Base-by-base conservation (phyloP, 2,113 vertebrate species). In the Riparia riparia region DNA sequence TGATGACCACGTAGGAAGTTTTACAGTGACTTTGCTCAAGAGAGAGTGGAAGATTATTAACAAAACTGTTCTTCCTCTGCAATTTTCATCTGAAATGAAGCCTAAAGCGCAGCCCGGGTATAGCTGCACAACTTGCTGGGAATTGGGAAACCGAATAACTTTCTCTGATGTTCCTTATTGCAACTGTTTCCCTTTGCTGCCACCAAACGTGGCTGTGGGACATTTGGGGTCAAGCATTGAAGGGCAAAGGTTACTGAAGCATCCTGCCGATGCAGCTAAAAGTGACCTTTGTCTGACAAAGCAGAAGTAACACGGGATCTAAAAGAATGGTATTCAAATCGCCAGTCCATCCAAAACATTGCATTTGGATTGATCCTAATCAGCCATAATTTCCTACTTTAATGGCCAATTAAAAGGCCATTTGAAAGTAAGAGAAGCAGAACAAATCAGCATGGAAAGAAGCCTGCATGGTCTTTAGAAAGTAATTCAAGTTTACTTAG, bases 401-500 rank as follows among this genome's bases (percentile, higher is more conserved):
- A 97, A 97, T 97, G 96, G 95, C 89, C 97, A 97, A 95, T 97
- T 97, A 97, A 97, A 96, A 97, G 79, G 34, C 79, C 69, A 47
- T 96, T 95, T 97, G 97, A 97, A 97, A 97, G 94, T 49, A 97
- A 97, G 90, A 97, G 96, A 95, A 97, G 96, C 96, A 97, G 96
- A 97, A 96, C 47, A 70, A 97, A 96, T 94, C 66, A 94, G 82
- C 95, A 72, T 60, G 26, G 89, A 90, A 91, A 71, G 41, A 86
- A 86, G 32, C 49, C 60, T 58, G 37, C 72, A 77, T 68, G 68
- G 50, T 51, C 31, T 97, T 96, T 79, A 84, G 68, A 91, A 76
- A 57, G 37, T 95, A 76, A 95, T 96, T 95, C 63, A 86, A 91
- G 88, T 95, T 93, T 95, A 80, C 39, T 91, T 79, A 89, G 79